Conservation (phyloP, 2,113 vertebrate species). For the Antechinus stuartii region DNA sequence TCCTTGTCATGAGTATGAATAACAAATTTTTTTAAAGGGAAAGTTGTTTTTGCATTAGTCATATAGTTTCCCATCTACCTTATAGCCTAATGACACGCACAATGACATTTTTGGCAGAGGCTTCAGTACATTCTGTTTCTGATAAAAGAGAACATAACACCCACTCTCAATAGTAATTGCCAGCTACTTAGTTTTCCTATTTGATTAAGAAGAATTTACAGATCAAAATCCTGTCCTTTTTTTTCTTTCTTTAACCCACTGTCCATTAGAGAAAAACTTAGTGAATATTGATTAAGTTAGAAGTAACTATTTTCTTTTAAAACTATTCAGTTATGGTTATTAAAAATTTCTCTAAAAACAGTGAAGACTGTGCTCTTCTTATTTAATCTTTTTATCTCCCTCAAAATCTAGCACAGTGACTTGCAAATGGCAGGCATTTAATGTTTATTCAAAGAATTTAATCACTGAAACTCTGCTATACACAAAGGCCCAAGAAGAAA, state of each 20-base stretch:
- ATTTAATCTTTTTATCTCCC: not conserved
- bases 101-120: conserved; percentile 57
- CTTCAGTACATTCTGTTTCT: conserved; percentile 61
- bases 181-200: conserved; percentile 64
- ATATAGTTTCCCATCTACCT: conserved; percentile 43
- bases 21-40: conserved; percentile 6
- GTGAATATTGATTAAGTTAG: not conserved
- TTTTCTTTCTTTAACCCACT: conserved; percentile 6
- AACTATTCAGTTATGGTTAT: not conserved
- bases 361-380: not conserved
- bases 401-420: not conserved
- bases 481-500: not conserved
- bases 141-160: conserved; percentile 61
- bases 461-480: not conserved
- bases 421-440: not conserved
- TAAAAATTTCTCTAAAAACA: not conserved
- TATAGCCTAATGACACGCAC: conserved; percentile 26
- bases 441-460: not conserved
- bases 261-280: conserved; percentile 6
- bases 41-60: not conserved
- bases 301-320: conserved; percentile 32
- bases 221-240: conserved; percentile 44
- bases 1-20: not conserved
- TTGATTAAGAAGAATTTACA: conserved; percentile 58
- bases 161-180: conserved; percentile 57